These are phyloP conservation scores for Yponomeuta plumbellus DNA, from an alignment of 2,888 invertebrate species.

Conservation along the genomic window DNA sequence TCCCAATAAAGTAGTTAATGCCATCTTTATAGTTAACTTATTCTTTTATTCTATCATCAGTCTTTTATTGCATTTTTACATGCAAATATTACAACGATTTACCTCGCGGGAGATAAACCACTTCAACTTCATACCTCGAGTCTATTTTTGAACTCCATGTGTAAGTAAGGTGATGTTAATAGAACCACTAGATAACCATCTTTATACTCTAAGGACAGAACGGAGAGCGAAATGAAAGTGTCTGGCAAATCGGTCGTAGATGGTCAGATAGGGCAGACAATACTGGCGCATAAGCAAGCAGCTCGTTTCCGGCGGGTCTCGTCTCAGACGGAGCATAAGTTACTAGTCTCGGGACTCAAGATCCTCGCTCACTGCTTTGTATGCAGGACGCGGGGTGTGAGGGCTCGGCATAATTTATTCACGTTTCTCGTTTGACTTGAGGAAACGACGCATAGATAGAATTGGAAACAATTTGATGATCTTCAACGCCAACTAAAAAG, in stretches of 20 bases:
- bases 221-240: slow-evolving; percentile 19
- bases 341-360: slow-evolving; percentile 45
- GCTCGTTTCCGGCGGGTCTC: slow-evolving; percentile 56
- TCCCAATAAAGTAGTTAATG: background rate
- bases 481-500: too few relatives aligned
- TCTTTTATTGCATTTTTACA: too few relatives aligned
- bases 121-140: background rate
- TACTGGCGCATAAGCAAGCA: slow-evolving; percentile 48
- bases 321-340: slow-evolving; percentile 49
- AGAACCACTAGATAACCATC: background rate
- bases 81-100: too few relatives aligned
- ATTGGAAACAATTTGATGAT: too few relatives aligned
- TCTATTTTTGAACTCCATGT: background rate
- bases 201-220: too few relatives aligned
- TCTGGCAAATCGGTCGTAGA: slow-evolving; percentile 48
- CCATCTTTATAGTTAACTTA: background rate
- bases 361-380: slow-evolving; percentile 51
- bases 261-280: slow-evolving; percentile 56
- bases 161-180: background rate
- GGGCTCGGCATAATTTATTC: slow-evolving; percentile 42
- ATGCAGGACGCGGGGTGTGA: slow-evolving; percentile 44
- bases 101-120: too few relatives aligned
- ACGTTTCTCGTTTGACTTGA: slow-evolving; percentile 30
- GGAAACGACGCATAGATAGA: slow-evolving; percentile 28
- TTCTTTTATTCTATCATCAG: too few relatives aligned